These are phyloP conservation scores for Atrichornis clamosus DNA, from an alignment of 2,113 vertebrate genomes.

Conservation along the genomic window DNA sequence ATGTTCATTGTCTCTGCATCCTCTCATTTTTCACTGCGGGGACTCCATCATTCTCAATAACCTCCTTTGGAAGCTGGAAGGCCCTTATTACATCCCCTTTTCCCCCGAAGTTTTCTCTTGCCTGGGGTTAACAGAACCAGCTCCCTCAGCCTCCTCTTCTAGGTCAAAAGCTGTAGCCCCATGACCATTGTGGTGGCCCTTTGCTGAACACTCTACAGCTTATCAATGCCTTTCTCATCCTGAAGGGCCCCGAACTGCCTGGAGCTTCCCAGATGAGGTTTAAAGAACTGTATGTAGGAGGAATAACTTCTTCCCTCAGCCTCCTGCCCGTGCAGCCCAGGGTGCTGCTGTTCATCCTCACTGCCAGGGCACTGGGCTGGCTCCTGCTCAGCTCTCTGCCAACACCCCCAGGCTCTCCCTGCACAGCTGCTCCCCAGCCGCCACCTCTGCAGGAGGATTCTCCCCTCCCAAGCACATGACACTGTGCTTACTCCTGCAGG, in stretches of 20 bases:
- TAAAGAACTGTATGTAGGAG: not conserved
- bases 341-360: accelerated
- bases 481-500: not conserved
- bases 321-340: not conserved
- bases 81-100: not conserved
- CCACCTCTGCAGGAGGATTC: not conserved
- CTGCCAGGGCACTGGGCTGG: not conserved
- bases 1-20: not conserved
- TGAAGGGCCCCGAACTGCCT: not conserved
- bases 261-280: not conserved
- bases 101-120: not conserved
- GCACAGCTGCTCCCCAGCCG: not conserved
- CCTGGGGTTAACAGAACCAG: not conserved
- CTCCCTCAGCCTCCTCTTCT: not conserved
- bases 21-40: not conserved
- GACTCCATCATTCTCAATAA: not conserved
- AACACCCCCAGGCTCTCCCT: not conserved
- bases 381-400: not conserved
- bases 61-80: not conserved
- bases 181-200: not conserved
- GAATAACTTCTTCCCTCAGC: not conserved
- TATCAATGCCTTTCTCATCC: not conserved
- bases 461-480: not conserved
- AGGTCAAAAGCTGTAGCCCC: not conserved
- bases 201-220: accelerated